phyloP scores from a whole-genome alignment of 2,797 vertebrate genomes.

The Coracias cyanogaster region DNA sequence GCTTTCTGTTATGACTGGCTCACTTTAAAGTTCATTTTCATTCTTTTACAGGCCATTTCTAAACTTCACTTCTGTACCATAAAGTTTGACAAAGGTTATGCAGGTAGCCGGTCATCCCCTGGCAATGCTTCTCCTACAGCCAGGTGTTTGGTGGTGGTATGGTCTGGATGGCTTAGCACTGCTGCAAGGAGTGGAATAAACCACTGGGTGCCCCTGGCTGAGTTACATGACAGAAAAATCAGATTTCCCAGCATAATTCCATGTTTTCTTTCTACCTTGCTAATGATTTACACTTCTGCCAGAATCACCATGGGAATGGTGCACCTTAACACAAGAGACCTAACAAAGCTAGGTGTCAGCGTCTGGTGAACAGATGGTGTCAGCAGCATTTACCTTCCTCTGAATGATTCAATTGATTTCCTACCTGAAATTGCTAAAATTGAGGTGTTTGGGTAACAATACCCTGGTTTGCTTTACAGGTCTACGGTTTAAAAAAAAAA shows the following conservation, averaged over 20 bases:
- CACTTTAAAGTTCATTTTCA: neutral
- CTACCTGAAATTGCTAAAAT: neutral
- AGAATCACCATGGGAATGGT: neutral
- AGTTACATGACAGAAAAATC: neutral
- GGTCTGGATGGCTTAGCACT: neutral
- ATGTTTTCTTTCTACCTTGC: neutral
- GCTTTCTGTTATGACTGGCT: neutral
- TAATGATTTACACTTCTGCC: neutral
- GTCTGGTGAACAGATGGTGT: neutral
- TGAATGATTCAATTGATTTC: neutral
- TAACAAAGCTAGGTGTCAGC: neutral
- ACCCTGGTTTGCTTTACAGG: neutral
- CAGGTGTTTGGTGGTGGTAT: neutral
- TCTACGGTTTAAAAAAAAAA: neutral
- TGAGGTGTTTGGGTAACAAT: neutral
- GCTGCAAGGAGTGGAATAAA: neutral
- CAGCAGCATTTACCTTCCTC: neutral
- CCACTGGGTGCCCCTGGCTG: neutral
- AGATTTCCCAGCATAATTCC: neutral
- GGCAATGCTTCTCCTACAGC: neutral
- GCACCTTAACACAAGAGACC: neutral
- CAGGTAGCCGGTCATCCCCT: neutral
- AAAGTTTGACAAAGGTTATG: neutral
- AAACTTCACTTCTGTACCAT: accelerated
- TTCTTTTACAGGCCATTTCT: neutral